Percentiles rank a stretch among this genome's conserved stretches.
These are phyloP conservation scores for Salminus brasiliensis DNA, from an alignment of 2,113 vertebrate species.

Conservation along the genomic window DNA sequence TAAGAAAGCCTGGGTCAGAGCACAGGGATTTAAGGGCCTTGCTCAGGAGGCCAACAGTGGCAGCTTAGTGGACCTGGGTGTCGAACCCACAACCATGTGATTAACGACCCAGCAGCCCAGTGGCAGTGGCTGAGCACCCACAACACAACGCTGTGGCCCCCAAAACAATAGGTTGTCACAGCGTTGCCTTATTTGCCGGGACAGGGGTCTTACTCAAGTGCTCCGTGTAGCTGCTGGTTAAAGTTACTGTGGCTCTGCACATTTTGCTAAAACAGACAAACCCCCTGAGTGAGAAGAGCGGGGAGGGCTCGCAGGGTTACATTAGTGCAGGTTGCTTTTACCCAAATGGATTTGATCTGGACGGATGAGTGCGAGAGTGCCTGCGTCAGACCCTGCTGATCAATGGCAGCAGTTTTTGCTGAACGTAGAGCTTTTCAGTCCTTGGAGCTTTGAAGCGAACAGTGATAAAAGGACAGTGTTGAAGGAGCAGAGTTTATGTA, in stretches of 20 bases:
- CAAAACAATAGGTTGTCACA: too few species aligned
- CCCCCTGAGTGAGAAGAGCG: neutral
- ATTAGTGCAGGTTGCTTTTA: conserved; percentile 7
- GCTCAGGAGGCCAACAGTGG: too few species aligned
- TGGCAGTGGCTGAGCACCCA: too few species aligned
- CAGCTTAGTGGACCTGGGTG: too few species aligned
- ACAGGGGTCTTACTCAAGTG: neutral
- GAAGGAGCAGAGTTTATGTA: neutral
- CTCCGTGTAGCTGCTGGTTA: neutral
- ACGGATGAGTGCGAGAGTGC: conserved; percentile 31
- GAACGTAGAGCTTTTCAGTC: conserved; percentile 36
- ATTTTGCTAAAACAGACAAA: neutral
- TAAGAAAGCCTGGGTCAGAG: too few species aligned
- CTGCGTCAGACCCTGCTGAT: conserved; percentile 42
- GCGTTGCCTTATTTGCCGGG: too few species aligned
- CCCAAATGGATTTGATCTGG: conserved; percentile 30
- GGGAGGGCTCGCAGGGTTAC: neutral
- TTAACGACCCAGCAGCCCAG: too few species aligned
- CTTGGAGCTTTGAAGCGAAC: neutral
- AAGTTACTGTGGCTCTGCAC: neutral
- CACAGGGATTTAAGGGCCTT: too few species aligned
- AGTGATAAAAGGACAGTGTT: too few species aligned
- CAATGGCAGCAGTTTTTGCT: conserved; percentile 43
- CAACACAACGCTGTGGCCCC: too few species aligned
- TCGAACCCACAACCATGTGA: too few species aligned